A percentile compares a stretch with the other conserved stretches of the same genome.
phyloP scores from a whole-genome alignment of 2,797 vertebrate species.

The Myiotriccus ornatus region DNA sequence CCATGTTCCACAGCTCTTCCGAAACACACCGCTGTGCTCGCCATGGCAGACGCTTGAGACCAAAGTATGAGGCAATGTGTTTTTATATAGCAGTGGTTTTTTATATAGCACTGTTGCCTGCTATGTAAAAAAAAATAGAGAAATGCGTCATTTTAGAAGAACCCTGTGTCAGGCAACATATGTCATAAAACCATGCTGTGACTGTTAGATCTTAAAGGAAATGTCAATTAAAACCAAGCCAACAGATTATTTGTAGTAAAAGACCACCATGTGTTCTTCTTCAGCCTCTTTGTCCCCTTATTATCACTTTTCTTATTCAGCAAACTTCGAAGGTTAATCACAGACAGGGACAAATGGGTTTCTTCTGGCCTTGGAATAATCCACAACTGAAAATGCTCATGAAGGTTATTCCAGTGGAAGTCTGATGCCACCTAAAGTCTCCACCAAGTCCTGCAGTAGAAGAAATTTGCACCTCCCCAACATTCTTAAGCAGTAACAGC shows the following conservation, averaged over 20 bases:
- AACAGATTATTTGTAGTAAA: background rate
- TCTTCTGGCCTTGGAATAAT: background rate
- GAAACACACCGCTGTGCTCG: background rate
- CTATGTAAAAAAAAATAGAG: background rate
- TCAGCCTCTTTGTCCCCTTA: background rate
- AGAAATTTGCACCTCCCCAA: background rate
- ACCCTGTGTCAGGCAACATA: background rate
- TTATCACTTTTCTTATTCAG: background rate
- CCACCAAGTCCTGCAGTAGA: slow-evolving; percentile 12
- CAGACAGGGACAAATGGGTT: background rate
- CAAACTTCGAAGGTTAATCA: background rate
- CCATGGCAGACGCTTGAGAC: background rate
- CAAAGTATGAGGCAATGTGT: background rate
- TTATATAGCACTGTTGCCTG: background rate
- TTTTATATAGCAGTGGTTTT: too few relatives aligned
- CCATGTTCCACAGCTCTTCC: background rate
- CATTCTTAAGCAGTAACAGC: background rate
- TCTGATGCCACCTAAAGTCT: slow-evolving; percentile 66
- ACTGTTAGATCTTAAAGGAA: background rate
- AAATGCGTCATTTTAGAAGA: background rate
- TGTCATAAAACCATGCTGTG: background rate
- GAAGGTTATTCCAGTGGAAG: background rate
- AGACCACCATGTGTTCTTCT: background rate
- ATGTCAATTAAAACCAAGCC: background rate
- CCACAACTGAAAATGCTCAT: background rate